A percentile compares a stretch with the other conserved stretches of the same genome.
Evolutionary conservation across 2,888 invertebrate genomes (phyloP).

Genomic region (Amphipoea oculea): DNA sequence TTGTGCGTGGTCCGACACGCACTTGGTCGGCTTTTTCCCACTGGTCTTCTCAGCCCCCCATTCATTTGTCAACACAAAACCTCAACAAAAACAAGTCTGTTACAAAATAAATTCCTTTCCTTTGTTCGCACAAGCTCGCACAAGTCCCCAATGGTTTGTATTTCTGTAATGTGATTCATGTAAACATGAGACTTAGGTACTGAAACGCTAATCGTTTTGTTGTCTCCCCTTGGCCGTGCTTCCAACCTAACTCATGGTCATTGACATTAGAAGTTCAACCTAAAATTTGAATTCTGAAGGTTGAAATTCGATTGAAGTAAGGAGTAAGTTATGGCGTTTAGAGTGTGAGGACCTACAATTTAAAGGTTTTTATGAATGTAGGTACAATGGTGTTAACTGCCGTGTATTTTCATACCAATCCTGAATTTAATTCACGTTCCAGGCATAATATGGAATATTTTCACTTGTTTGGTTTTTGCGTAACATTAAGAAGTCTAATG

Average conservation of each 20-base stretch:
- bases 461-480: constrained; percentile 3
- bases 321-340: background rate
- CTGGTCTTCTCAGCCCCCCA: background rate
- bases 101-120: background rate
- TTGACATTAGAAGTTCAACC: background rate
- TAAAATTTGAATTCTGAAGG: rapidly evolving
- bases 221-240: constrained; percentile 8
- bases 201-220: constrained; percentile 45
- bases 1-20: background rate
- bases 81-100: background rate
- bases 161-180: constrained; percentile 23
- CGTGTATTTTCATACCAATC: constrained; percentile 39
- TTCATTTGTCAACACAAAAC: background rate
- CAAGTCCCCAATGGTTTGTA: background rate
- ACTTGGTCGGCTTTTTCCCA: background rate
- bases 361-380: constrained; percentile 23
- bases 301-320: constrained; percentile 1
- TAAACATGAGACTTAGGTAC: constrained; percentile 20
- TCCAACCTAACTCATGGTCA: background rate
- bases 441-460: constrained; percentile 1
- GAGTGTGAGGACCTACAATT: background rate
- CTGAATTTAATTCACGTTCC: constrained; percentile 21
- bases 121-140: background rate
- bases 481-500: constrained; percentile 26
- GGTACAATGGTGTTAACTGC: constrained; percentile 33